Conservation (phyloP, 2,888 invertebrate species). For the Apodemia mormo region DNA sequence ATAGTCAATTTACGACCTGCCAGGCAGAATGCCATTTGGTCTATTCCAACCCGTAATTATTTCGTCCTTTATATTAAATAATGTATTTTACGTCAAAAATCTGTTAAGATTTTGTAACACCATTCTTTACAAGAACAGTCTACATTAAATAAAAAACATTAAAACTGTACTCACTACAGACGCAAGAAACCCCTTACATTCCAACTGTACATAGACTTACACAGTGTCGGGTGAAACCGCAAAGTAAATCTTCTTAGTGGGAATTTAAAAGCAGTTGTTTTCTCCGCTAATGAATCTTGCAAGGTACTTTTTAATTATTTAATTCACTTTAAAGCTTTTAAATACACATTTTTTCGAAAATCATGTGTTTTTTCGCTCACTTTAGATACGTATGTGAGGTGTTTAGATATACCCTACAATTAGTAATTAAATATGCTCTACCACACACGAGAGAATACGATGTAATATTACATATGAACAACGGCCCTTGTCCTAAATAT, state of each 20-base stretch:
- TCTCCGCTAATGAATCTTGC: constrained; percentile 14
- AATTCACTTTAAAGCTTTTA: constrained; percentile 5
- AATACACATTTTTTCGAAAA: background rate
- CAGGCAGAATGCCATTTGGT: no score
- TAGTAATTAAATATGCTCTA: no score
- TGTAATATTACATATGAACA: no score
- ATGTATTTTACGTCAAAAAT: background rate
- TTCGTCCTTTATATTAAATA: no score
- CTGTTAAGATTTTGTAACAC: background rate
- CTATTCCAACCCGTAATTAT: no score
- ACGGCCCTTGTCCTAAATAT: no score
- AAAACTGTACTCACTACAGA: background rate
- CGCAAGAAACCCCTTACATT: background rate
- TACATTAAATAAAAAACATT: background rate
- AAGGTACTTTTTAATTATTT: constrained; percentile 9
- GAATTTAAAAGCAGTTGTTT: constrained; percentile 12
- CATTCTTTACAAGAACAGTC: background rate
- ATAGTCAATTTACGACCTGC: no score
- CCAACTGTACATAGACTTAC: constrained; percentile 1
- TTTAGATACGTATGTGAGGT: no score
- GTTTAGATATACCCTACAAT: no score
- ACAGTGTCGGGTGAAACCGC: constrained; percentile 5
- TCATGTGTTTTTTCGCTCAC: background rate
- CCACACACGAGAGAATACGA: no score
- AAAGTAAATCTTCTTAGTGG: constrained; percentile 10